These are phyloP conservation scores for Chaetodon trifasciatus DNA, from an alignment of 2,797 vertebrate genomes.

Conservation along the genomic window DNA sequence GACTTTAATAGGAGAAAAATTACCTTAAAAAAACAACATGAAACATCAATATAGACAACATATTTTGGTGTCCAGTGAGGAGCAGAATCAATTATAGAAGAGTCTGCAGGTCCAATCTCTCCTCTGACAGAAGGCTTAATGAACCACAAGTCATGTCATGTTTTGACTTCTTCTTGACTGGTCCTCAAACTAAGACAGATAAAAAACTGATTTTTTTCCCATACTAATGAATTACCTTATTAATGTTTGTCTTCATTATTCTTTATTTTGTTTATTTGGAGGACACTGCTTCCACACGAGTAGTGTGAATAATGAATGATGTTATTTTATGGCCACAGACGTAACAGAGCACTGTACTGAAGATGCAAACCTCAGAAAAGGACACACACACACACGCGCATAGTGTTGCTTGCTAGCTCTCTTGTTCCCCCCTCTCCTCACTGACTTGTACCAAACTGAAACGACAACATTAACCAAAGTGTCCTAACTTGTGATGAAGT, in stretches of 20 bases:
- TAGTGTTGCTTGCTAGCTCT: not conserved
- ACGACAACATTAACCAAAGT: conserved; percentile 59
- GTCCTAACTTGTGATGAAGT: conserved; percentile 75
- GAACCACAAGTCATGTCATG: conserved; percentile 40
- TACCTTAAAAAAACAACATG: not conserved
- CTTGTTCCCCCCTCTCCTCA: conserved; percentile 11
- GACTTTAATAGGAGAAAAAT: not conserved
- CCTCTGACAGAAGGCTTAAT: conserved; percentile 46
- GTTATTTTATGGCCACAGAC: conserved; percentile 1
- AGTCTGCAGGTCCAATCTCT: conserved; percentile 11
- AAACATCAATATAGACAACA: conserved; percentile 23
- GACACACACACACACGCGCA: not conserved
- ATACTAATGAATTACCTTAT: conserved; percentile 63
- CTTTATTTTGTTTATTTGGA: conserved; percentile 50
- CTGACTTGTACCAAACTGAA: conserved; percentile 52
- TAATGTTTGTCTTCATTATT: conserved; percentile 25
- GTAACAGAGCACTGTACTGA: conserved; percentile 8
- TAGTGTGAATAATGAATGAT: conserved; percentile 41
- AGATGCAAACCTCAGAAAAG: conserved; percentile 3
- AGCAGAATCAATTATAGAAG: conserved; percentile 33
- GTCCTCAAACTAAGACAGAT: conserved; percentile 42
- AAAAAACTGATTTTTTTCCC: conserved; percentile 35
- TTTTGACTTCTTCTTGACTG: conserved; percentile 60
- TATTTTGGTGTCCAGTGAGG: conserved; percentile 10
- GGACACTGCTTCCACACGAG: conserved; percentile 32